Percentiles rank a stretch among this genome's conserved stretches.
These are phyloP conservation scores for Drosophila elegans DNA, from an alignment of 1,140 invertebrate genomes.

Conservation along the genomic window DNA sequence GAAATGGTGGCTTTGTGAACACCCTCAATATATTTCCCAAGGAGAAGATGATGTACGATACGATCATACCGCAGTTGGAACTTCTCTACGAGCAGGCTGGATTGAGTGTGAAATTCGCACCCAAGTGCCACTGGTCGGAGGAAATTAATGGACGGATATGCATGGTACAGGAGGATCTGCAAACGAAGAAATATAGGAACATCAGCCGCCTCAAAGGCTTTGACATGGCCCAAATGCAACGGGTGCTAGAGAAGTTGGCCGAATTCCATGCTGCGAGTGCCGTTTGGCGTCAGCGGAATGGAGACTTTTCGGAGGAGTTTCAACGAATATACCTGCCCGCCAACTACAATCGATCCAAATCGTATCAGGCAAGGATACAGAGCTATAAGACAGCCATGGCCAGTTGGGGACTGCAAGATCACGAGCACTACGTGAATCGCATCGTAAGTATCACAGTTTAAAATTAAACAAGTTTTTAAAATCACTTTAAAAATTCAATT, in stretches of 20 bases:
- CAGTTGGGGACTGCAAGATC: conserved; percentile 69
- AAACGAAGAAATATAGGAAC: conserved; percentile 86
- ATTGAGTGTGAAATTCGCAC: conserved; percentile 59
- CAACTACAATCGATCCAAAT: conserved; percentile 72
- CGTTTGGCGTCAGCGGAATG: conserved; percentile 59
- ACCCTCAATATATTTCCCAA: conserved; percentile 78
- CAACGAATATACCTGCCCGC: conserved; percentile 73
- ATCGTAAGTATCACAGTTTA: conserved; percentile 48
- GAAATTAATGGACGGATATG: conserved; percentile 71
- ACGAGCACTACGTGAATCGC: conserved; percentile 61
- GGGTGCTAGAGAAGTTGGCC: conserved; percentile 86
- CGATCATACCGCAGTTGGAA: conserved; percentile 72
- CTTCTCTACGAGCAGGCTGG: conserved; percentile 73
- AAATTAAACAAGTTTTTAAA: no score
- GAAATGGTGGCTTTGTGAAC: conserved; percentile 68
- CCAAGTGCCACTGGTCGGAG: conserved; percentile 72
- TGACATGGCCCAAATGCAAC: conserved; percentile 86
- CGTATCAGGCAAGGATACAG: conserved; percentile 71
- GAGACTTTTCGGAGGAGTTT: conserved; percentile 76
- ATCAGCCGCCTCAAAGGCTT: conserved; percentile 86
- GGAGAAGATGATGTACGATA: conserved; percentile 77
- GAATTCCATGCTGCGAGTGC: conserved; percentile 87
- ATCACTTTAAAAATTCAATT: no score
- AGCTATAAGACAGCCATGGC: conserved; percentile 75
- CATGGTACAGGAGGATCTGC: conserved; percentile 86